Percentiles rank a stretch among this genome's conserved stretches.
Evolutionary conservation across 2,113 vertebrate species (phyloP).

Genomic region (Irena cyanogastra): DNA sequence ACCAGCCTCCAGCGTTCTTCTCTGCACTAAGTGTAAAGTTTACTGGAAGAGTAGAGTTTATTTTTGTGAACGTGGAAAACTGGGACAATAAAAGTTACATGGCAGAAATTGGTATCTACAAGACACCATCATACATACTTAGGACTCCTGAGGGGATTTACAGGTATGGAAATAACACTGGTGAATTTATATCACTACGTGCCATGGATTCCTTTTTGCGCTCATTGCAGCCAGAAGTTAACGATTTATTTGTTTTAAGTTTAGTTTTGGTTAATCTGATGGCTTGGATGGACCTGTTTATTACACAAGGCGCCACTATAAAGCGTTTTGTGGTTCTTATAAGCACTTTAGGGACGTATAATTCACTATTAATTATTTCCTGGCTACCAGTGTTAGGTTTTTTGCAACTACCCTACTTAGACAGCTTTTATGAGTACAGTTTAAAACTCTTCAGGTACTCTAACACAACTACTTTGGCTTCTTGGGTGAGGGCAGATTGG

Average conservation of each 20-base stretch:
- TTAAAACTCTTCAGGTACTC: conserved; percentile 92
- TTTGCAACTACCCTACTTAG: conserved; percentile 91
- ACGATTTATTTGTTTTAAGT: conserved; percentile 94
- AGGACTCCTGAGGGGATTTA: conserved; percentile 96
- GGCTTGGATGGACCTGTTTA: conserved; percentile 99
- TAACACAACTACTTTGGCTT: conserved; percentile 91
- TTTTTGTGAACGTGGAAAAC: conserved; percentile 90
- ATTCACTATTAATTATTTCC: conserved; percentile 93
- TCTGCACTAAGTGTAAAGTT: conserved; percentile 96
- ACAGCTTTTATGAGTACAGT: conserved; percentile 91
- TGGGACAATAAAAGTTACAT: conserved; percentile 88
- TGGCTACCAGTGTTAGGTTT: conserved; percentile 97
- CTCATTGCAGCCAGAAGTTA: conserved; percentile 94
- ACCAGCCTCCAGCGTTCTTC: conserved; percentile 93
- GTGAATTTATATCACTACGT: conserved; percentile 90
- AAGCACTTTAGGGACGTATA: conserved; percentile 96
- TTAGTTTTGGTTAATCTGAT: conserved; percentile 93
- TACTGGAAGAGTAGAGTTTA: conserved; percentile 95
- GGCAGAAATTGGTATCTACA: conserved; percentile 83
- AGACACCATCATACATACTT: conserved; percentile 89
- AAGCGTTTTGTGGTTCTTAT: conserved; percentile 97
- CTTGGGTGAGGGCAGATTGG: conserved; percentile 93
- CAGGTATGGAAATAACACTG: conserved; percentile 90
- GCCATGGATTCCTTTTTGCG: conserved; percentile 96
- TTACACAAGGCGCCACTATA: conserved; percentile 95